Evolutionary conservation across 2,113 vertebrate genomes (phyloP), one percentile per base, ranked within the genome.

Genomic region (Thalassoma bifasciatum): DNA sequence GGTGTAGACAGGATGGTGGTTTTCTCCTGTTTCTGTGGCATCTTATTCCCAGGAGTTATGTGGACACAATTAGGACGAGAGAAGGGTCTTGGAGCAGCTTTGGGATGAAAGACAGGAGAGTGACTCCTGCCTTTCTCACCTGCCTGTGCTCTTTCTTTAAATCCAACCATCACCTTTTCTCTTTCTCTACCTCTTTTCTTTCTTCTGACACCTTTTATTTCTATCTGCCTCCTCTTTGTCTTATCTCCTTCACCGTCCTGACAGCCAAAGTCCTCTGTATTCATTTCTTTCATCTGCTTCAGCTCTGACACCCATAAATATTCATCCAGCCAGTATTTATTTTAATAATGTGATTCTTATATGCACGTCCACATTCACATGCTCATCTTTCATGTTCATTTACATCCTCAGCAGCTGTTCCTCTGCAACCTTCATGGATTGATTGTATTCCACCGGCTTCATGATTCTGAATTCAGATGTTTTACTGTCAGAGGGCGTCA

Each of bases 71-170:
- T 82, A 81, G 54, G 12, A 59, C 62, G 36, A 54, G n/a, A 93
- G 93, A 82, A 90, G 93, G n/a, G 94, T 96, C 69, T 61, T 90
- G 94, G 65, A 93, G 93, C 23, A 67, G 93, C 40, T 89, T 81
- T 92, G 94, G 92, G 81, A 92, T 97, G 86, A 95, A 92, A 84
- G 94, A 95, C 94, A 95, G 95, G 88, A 94, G 90, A 42, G 52
- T 2, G 64, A 42, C 24, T 16, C 8, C 56, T 40, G 42, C n/a
- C 54, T 36, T 49, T 58, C 22, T 69, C 58, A 19, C 30, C 11
- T 52, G 30, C 40, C 37, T 22, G 3, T 37, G 24, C 46, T 34
- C 17, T 44, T 46, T 63, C 62, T 75, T 62, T 65, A 42, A n/a
- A 49, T 23, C 13, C 46, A 24, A 38, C 26, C 38, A 19, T 46